Conservation (phyloP, 2,888 invertebrate species). For the Epinotia nisella region DNA sequence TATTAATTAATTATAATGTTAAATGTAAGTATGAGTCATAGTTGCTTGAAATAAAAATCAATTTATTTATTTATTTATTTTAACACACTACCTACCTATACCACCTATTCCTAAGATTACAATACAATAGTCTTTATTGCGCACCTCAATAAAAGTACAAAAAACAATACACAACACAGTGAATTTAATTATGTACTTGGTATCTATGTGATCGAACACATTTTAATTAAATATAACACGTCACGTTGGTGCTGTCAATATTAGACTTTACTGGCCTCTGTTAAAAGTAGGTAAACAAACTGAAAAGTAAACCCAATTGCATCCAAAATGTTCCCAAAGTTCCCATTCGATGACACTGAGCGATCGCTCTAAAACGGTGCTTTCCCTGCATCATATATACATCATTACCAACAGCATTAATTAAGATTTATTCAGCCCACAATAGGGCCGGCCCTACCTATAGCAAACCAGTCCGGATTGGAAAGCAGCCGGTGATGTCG, state of each 20-base stretch:
- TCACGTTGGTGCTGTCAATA: neutral
- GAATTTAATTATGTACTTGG: too few species aligned
- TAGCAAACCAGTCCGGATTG: conserved; percentile 48
- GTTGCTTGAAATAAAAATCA: too few species aligned
- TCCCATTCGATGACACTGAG: conserved; percentile 36
- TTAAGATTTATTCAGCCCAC: conserved; percentile 41
- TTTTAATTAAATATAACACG: neutral
- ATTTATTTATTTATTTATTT: too few species aligned
- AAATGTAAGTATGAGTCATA: too few species aligned
- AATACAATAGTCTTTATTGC: too few species aligned
- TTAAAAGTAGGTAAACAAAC: conserved; percentile 4
- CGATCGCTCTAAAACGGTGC: conserved; percentile 34
- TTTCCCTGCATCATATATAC: conserved; percentile 40
- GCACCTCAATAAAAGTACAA: too few species aligned
- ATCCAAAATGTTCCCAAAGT: conserved; percentile 8
- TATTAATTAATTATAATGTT: too few species aligned
- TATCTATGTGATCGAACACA: neutral
- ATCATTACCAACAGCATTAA: conserved; percentile 38
- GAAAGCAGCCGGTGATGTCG: conserved; percentile 50
- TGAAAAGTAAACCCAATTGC: conserved; percentile 19
- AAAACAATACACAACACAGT: too few species aligned
- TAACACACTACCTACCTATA: too few species aligned
- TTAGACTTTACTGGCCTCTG: too few species aligned
- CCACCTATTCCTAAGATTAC: too few species aligned
- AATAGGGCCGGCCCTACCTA: conserved; percentile 44